These are phyloP conservation scores for Lordiphosa fenestrarum DNA, from an alignment of 2,888 invertebrate genomes.

Conservation along the genomic window DNA sequence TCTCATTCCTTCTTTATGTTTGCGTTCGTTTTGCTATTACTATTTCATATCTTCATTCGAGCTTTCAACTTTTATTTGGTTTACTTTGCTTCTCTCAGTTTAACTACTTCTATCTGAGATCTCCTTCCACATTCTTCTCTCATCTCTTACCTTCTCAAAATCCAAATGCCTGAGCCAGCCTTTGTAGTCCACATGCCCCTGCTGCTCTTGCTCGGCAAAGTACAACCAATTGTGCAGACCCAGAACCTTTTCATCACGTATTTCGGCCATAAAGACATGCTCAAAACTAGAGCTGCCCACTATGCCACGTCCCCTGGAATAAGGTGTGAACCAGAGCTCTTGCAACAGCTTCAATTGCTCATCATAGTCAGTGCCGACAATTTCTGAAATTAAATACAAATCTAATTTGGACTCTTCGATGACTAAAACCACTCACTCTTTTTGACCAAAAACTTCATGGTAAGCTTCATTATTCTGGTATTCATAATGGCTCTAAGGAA, in stretches of 20 bases:
- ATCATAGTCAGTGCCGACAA: constrained; percentile 55
- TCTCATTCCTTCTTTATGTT: too few species aligned
- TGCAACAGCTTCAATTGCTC: constrained; percentile 64
- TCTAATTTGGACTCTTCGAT: neutral
- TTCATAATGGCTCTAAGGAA: constrained; percentile 66
- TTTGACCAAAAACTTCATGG: constrained; percentile 63
- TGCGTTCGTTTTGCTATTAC: too few species aligned
- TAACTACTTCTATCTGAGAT: too few species aligned
- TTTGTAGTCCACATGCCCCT: constrained; percentile 72
- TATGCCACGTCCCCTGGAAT: constrained; percentile 64
- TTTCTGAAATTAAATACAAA: constrained; percentile 32
- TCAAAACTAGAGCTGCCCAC: constrained; percentile 77
- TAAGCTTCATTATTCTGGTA: constrained; percentile 70
- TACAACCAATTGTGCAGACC: constrained; percentile 77
- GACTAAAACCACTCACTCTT: constrained; percentile 36
- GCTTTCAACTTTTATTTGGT: too few species aligned
- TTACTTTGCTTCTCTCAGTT: too few species aligned
- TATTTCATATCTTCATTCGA: too few species aligned
- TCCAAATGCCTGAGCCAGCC: constrained; percentile 62
- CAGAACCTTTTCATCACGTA: constrained; percentile 61
- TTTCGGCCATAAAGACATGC: constrained; percentile 74
- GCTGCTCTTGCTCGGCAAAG: constrained; percentile 72
- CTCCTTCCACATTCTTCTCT: too few species aligned
- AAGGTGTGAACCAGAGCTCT: constrained; percentile 74
- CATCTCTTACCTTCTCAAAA: constrained; percentile 57